Base-by-base conservation (phyloP, 2,888 invertebrate genomes). In the Aromia moschata region DNA sequence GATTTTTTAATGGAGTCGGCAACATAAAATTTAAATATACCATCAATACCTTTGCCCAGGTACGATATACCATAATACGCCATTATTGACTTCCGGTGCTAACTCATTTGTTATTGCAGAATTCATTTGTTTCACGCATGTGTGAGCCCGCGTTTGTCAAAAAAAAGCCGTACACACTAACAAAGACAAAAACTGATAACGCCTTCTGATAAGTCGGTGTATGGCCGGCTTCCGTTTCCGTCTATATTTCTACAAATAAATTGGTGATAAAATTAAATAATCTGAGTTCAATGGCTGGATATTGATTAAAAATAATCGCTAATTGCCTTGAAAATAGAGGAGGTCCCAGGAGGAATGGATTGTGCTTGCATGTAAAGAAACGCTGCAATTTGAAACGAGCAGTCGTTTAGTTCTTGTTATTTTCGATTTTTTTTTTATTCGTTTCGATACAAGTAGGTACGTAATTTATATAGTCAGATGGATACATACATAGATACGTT, bases 81-180 rank as follows among this genome's bases (percentile, higher is more conserved):
- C 77, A 78, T 77, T 77, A 77, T 74, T 74, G 70, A 74, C 77
- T 77, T 77, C 76, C 76, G 74, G 73, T 74, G 72, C 70, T 74
- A 75, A 76, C 69, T 73, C 76, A 76, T 77, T 77, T 75, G 77
- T 77, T 76, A 77, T 77, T 77, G 76, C 75, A 73, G 75, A 77
- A 77, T 73, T 77, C 75, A 74, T 75, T 77, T 74, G 74, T 75
- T 77, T 76, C 76, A 77, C 75, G 77, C 76, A 76, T 78, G 77
- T 77, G 77, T 77, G 77, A 74, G 61, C 74, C 70, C 70, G 66
- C 68, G 65, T 73, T 72, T 74, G 72, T 73, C 72, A 72, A 73
- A 73, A 75, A 74, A 71, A 69, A 65, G 58, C 60, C 65, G 58
- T 69, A 67, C 59, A 67, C 62, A 60, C 61, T 67, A 74, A 75